phyloP scores from a whole-genome alignment of 1,140 invertebrate species.

The Neodiprion lecontei region DNA sequence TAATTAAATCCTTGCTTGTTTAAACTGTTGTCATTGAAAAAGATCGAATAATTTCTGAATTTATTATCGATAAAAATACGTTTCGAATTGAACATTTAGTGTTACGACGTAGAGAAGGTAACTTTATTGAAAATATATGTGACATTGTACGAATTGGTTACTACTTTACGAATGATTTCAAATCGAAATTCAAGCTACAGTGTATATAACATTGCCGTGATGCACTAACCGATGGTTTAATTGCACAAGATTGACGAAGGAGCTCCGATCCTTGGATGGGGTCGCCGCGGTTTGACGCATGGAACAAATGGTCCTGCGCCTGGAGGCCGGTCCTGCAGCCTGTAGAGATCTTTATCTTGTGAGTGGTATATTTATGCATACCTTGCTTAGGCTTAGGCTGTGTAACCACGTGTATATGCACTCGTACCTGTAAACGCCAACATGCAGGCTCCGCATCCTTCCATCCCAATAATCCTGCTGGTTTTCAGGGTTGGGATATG shows the following conservation, averaged over 20 bases:
- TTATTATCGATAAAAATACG: too few relatives aligned
- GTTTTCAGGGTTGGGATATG: background rate
- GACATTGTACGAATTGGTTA: too few relatives aligned
- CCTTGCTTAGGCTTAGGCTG: conserved; percentile 33
- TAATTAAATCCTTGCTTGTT: too few relatives aligned
- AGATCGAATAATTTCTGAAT: too few relatives aligned
- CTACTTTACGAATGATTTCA: too few relatives aligned
- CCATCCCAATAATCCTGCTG: conserved; percentile 1
- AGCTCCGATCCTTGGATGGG: conserved; percentile 17
- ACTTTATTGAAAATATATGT: too few relatives aligned
- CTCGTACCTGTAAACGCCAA: too few relatives aligned
- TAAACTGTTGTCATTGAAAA: too few relatives aligned
- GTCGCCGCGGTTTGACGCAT: background rate
- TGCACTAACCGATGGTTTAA: background rate
- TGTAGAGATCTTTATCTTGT: conserved; percentile 53
- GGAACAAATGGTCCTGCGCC: background rate
- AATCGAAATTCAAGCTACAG: too few relatives aligned
- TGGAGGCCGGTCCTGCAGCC: conserved; percentile 33
- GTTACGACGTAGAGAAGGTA: too few relatives aligned
- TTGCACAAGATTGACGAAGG: background rate
- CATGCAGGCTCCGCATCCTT: background rate
- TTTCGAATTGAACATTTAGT: too few relatives aligned
- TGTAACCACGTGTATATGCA: background rate
- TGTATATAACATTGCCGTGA: too few relatives aligned
- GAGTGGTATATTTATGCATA: conserved; percentile 53